Percentiles rank a stretch among this genome's conserved stretches.
phyloP scores from a whole-genome alignment of 2,888 invertebrate species.

The Hypomecis atomaria region DNA sequence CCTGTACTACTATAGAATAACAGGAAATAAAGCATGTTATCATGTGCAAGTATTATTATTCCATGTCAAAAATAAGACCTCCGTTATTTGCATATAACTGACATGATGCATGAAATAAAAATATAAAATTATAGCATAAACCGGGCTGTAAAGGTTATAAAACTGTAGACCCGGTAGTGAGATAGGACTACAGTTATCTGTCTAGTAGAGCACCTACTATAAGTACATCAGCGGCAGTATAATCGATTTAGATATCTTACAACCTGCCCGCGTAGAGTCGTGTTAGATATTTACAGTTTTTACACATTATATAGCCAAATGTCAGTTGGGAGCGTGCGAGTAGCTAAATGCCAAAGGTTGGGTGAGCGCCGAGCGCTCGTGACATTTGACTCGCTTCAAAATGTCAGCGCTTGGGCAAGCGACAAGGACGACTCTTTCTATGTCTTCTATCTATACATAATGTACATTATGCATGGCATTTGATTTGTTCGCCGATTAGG shows the following conservation, averaged over 20 bases:
- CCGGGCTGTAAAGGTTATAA: neutral
- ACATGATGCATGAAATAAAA: no score
- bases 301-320: constrained; percentile 64
- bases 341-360: constrained; percentile 76
- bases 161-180: constrained; percentile 26
- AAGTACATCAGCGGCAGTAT: constrained; percentile 2
- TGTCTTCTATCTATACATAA: constrained; percentile 72
- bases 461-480: constrained; percentile 79
- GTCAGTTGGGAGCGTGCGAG: constrained; percentile 62
- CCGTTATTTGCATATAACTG: neutral
- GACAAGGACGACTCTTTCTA: constrained; percentile 83
- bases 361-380: constrained; percentile 75
- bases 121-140: no score
- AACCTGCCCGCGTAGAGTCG: constrained; percentile 20
- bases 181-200: neutral
- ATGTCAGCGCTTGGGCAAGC: constrained; percentile 83
- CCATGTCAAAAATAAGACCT: no score
- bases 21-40: no score
- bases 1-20: no score
- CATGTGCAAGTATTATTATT: no score
- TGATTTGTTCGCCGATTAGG: constrained; percentile 70
- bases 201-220: constrained; percentile 2
- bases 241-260: constrained; percentile 15
- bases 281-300: constrained; percentile 33
- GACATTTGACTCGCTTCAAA: constrained; percentile 80